A percentile compares a stretch with the other conserved stretches of the same genome.
These are phyloP conservation scores for Trematomus bernacchii DNA, from an alignment of 2,797 vertebrate genomes.

Conservation along the genomic window DNA sequence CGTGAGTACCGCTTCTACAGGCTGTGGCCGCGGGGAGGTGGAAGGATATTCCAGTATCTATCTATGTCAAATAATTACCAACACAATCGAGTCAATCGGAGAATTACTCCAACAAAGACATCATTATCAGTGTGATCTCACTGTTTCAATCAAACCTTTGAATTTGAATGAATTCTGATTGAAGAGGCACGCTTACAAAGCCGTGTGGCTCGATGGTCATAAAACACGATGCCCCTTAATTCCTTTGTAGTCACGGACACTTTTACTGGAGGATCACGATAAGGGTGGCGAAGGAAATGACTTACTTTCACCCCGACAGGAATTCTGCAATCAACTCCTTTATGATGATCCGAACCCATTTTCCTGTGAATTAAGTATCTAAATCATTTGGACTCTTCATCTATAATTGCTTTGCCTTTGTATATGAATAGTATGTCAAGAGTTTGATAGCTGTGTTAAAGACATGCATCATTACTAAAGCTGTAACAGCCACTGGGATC, in stretches of 20 bases:
- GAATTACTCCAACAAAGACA: slow-evolving; percentile 80
- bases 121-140: slow-evolving; percentile 76
- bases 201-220: slow-evolving; percentile 71
- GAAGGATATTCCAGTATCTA: slow-evolving; percentile 64
- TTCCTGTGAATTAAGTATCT: slow-evolving; percentile 73
- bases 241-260: slow-evolving; percentile 71
- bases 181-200: slow-evolving; percentile 76
- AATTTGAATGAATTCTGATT: slow-evolving; percentile 81
- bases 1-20: slow-evolving; percentile 49
- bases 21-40: slow-evolving; percentile 58
- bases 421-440: slow-evolving; percentile 76
- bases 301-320: slow-evolving; percentile 65
- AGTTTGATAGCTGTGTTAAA: slow-evolving; percentile 73
- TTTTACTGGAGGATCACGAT: slow-evolving; percentile 60
- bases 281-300: slow-evolving; percentile 66
- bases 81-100: slow-evolving; percentile 68
- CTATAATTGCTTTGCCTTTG: slow-evolving; percentile 81
- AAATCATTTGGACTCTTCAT: slow-evolving; percentile 75
- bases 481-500: slow-evolving; percentile 65
- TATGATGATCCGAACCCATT: slow-evolving; percentile 69
- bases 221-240: slow-evolving; percentile 76
- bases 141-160: slow-evolving; percentile 76
- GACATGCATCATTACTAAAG: slow-evolving; percentile 78
- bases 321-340: slow-evolving; percentile 79
- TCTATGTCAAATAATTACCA: slow-evolving; percentile 77